phyloP scores from a whole-genome alignment of 1,140 invertebrate genomes.

The Anastrepha obliqua region DNA sequence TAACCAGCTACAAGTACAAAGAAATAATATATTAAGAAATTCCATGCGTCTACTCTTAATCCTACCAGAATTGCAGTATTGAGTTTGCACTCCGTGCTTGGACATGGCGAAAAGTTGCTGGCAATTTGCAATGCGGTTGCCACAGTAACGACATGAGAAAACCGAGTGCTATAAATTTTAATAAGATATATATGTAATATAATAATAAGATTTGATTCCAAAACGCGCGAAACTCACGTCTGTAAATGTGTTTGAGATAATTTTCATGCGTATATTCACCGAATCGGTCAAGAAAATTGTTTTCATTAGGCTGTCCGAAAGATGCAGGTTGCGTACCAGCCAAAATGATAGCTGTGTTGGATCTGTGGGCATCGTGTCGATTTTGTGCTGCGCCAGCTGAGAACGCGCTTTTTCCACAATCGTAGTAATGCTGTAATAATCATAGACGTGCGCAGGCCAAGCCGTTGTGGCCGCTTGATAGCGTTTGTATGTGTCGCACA shows the following conservation, averaged over 20 bases:
- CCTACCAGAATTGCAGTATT: constrained; percentile 85
- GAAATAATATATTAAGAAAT: constrained; percentile 18
- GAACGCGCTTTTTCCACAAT: constrained; percentile 74
- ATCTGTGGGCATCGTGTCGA: constrained; percentile 78
- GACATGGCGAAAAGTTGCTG: constrained; percentile 88
- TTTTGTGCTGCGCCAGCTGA: constrained; percentile 69
- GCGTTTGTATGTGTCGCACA: constrained; percentile 70
- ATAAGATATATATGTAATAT: background rate
- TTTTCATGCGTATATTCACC: constrained; percentile 80
- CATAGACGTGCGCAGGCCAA: constrained; percentile 80
- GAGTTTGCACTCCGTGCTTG: constrained; percentile 85
- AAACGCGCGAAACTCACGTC: constrained; percentile 74
- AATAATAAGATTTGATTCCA: background rate
- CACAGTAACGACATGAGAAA: constrained; percentile 81
- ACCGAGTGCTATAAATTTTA: constrained; percentile 71
- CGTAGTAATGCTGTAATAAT: constrained; percentile 79
- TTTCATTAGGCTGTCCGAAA: constrained; percentile 77
- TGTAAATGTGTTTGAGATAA: constrained; percentile 78
- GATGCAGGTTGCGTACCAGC: constrained; percentile 80
- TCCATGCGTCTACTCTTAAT: background rate
- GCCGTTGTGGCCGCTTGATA: constrained; percentile 74
- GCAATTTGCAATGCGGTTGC: constrained; percentile 80
- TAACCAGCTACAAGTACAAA: constrained; percentile 77
- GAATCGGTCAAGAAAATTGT: constrained; percentile 81
- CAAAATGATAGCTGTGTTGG: constrained; percentile 83